phyloP scores from a whole-genome alignment of 2,113 vertebrate species.

The Sylvilagus bachmani region DNA sequence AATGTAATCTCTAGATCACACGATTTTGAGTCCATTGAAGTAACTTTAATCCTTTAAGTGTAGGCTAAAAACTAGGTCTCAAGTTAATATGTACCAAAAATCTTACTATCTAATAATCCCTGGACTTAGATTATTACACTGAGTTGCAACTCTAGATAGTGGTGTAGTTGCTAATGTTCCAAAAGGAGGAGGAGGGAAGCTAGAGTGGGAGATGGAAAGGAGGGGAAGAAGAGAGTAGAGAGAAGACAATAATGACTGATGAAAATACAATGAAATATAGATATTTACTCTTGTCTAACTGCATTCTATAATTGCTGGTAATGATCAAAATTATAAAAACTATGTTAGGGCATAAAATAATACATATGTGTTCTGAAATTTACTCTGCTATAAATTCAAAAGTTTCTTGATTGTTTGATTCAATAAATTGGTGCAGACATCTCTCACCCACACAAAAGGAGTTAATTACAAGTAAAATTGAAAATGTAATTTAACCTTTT shows the following conservation, averaged over 20 bases:
- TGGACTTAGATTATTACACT: not conserved
- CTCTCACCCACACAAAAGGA: not conserved
- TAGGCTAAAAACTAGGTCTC: not conserved
- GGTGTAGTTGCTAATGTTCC: not conserved
- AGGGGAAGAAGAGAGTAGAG: too few relatives aligned
- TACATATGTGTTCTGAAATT: not conserved
- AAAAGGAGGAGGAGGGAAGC: not conserved
- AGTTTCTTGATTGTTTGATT: not conserved
- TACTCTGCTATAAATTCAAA: not conserved
- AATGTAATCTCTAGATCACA: not conserved
- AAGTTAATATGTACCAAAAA: not conserved
- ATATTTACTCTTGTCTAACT: not conserved
- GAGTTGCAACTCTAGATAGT: not conserved
- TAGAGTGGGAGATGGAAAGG: not conserved
- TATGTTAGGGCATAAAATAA: not conserved
- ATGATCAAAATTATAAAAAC: not conserved
- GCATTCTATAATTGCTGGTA: not conserved
- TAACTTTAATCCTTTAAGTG: too few relatives aligned
- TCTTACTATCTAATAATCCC: not conserved
- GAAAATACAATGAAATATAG: not conserved
- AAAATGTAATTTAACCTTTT: not conserved
- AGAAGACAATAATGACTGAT: too few relatives aligned
- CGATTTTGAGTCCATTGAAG: not conserved
- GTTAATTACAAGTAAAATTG: constrained; percentile 14
- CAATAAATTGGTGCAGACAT: not conserved